Evolutionary conservation across 1,140 invertebrate species (phyloP).

Genomic region (Leptinotarsa lineolata): DNA sequence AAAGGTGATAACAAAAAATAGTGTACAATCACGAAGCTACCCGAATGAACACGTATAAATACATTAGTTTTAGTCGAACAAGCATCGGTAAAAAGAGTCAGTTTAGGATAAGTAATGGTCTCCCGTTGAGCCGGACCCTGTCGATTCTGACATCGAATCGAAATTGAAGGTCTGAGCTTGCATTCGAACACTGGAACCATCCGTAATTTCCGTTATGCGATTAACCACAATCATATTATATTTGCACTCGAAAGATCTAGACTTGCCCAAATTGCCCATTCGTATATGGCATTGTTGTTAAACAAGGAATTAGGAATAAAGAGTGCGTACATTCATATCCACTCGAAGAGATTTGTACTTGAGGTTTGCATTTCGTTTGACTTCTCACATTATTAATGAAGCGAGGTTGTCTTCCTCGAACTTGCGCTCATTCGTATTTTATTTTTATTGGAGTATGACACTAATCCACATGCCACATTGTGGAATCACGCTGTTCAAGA

Average conservation of each 20-base stretch:
- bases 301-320: constrained; percentile 50
- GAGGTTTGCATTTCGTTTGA: background rate
- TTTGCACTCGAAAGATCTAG: constrained; percentile 42
- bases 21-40: constrained; percentile 18
- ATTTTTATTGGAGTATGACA: no score
- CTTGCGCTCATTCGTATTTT: no score
- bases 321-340: constrained; percentile 28
- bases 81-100: constrained; percentile 50
- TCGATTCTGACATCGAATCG: constrained; percentile 47
- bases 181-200: constrained; percentile 50
- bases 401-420: no score
- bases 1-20: constrained; percentile 41
- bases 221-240: constrained; percentile 56
- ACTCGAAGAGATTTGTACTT: constrained; percentile 7
- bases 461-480: no score
- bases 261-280: constrained; percentile 33
- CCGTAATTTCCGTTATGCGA: constrained; percentile 53
- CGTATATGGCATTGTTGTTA: constrained; percentile 48
- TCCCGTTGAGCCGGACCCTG: constrained; percentile 46
- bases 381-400: no score
- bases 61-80: constrained; percentile 53
- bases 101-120: constrained; percentile 56
- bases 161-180: constrained; percentile 26
- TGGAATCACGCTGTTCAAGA: no score
- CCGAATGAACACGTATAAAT: constrained; percentile 45